These are phyloP conservation scores for Platycnemis pennipes DNA, from an alignment of 2,888 invertebrate genomes.

Conservation along the genomic window DNA sequence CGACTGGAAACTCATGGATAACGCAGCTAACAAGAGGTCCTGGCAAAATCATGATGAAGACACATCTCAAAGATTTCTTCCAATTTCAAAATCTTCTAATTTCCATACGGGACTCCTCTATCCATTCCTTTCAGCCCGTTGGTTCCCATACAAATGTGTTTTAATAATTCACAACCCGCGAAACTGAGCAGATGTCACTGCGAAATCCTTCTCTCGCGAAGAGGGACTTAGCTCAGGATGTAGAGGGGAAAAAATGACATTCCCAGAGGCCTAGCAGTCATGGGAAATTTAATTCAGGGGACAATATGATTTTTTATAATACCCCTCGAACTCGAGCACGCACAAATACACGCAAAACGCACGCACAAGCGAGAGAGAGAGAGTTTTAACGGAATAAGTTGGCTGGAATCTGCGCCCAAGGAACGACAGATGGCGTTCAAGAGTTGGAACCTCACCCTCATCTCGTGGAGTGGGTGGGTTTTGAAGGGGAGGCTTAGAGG, in stretches of 20 bases:
- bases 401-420: conserved; percentile 20
- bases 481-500: not conserved
- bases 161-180: not conserved
- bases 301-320: not conserved
- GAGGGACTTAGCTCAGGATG: not conserved
- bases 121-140: not conserved
- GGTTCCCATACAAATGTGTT: not conserved
- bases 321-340: not conserved
- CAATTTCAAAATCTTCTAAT: not conserved
- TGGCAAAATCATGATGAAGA: not conserved
- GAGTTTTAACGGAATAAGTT: conserved; percentile 1
- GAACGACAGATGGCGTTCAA: conserved; percentile 34
- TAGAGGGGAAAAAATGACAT: not conserved
- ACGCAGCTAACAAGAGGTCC: not conserved
- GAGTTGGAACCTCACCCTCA: not conserved
- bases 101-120: not conserved
- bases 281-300: conserved; percentile 21
- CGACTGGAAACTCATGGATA: no score
- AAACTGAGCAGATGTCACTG: conserved; percentile 10
- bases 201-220: not conserved
- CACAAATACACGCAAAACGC: not conserved
- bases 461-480: not conserved
- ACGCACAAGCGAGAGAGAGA: not conserved
- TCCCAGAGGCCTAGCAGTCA: not conserved
- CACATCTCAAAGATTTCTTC: not conserved